These are phyloP conservation scores for Apamea epomidion DNA, from an alignment of 2,888 invertebrate species.

Conservation along the genomic window DNA sequence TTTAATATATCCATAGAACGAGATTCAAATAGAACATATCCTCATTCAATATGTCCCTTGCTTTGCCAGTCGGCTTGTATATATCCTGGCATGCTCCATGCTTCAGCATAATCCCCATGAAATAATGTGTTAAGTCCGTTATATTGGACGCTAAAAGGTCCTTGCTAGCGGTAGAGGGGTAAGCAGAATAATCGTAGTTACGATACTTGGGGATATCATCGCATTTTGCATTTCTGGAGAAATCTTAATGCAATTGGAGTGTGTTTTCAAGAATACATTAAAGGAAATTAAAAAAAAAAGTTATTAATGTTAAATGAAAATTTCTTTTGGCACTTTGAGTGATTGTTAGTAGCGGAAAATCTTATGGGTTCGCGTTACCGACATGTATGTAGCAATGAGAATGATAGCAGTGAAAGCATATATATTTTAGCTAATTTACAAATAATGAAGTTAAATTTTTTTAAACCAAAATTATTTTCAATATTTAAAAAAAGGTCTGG, in stretches of 20 bases:
- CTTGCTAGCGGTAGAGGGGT: neutral
- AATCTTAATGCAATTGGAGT: neutral
- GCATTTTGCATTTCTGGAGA: neutral
- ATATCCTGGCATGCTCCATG: constrained; percentile 38
- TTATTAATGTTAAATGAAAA: neutral
- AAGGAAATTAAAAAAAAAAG: neutral
- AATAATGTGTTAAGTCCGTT: constrained; percentile 42
- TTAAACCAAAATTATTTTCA: neutral
- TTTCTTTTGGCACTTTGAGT: neutral
- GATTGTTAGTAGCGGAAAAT: neutral
- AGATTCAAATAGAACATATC: neutral
- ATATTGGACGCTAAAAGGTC: constrained; percentile 25
- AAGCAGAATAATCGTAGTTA: neutral
- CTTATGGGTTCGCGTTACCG: neutral
- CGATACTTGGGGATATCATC: neutral
- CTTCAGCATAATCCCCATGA: constrained; percentile 44
- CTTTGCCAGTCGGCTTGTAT: neutral
- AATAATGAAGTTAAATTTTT: neutral
- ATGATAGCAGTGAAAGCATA: neutral
- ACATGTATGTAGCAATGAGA: neutral
- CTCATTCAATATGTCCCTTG: neutral
- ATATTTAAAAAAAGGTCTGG: neutral
- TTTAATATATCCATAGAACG: neutral
- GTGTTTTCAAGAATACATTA: neutral
- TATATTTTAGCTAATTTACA: neutral